Conservation (phyloP, 2,888 invertebrate genomes). For the Erebia palarica region DNA sequence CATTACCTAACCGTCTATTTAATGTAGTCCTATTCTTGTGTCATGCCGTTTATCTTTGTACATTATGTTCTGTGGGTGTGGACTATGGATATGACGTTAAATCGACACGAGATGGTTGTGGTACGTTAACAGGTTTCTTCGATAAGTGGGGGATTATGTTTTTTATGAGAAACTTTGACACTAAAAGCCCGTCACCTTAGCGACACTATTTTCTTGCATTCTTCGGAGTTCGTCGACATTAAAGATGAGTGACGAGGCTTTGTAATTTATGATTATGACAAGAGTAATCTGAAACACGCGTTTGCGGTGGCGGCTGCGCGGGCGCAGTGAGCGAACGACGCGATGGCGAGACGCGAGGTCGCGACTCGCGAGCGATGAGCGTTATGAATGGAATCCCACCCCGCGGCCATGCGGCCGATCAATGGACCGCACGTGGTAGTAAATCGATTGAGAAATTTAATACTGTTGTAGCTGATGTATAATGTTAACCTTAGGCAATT, state of each 20-base stretch:
- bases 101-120: neutral
- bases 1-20: constrained; percentile 61
- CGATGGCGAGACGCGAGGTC: constrained; percentile 49
- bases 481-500: constrained; percentile 5
- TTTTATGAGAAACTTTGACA: constrained; percentile 16
- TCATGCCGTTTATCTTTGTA: constrained; percentile 12
- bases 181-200: constrained; percentile 31
- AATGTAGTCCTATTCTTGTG: constrained; percentile 24
- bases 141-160: constrained; percentile 16
- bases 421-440: constrained; percentile 71
- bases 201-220: constrained; percentile 25
- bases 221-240: constrained; percentile 58
- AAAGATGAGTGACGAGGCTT: constrained; percentile 45
- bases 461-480: constrained; percentile 1
- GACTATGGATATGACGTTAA: neutral
- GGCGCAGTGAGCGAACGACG: constrained; percentile 30
- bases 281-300: constrained; percentile 46
- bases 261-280: constrained; percentile 63
- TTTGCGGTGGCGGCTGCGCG: constrained; percentile 42
- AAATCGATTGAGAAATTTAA: constrained; percentile 47
- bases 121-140: constrained; percentile 6
- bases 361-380: constrained; percentile 55
- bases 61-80: neutral
- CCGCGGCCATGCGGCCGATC: constrained; percentile 51
- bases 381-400: constrained; percentile 68